A percentile compares a stretch with the other conserved stretches of the same genome.
These are phyloP conservation scores for Oegoconia quadripuncta DNA, from an alignment of 2,888 invertebrate genomes.

Conservation along the genomic window DNA sequence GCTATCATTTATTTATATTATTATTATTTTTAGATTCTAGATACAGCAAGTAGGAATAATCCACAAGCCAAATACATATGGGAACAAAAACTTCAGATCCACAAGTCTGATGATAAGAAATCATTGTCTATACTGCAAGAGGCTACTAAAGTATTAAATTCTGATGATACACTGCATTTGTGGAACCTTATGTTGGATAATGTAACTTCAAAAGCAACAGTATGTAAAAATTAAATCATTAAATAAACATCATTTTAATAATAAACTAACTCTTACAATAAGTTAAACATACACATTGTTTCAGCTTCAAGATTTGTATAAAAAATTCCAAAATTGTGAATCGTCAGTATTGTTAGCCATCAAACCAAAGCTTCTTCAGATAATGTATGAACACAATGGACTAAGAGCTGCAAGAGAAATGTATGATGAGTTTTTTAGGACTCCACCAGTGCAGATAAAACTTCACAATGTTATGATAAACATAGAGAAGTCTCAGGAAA, in stretches of 20 bases:
- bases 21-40: slow-evolving; percentile 54
- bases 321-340: slow-evolving; percentile 68
- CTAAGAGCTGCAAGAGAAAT: slow-evolving; percentile 79
- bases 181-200: slow-evolving; percentile 59
- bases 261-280: slow-evolving; percentile 1
- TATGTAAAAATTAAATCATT: slow-evolving; percentile 39
- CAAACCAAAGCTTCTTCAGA: slow-evolving; percentile 81
- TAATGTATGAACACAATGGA: slow-evolving; percentile 69
- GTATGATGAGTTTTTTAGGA: slow-evolving; percentile 79
- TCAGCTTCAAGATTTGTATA: slow-evolving; percentile 56
- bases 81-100: slow-evolving; percentile 54
- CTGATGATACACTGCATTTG: slow-evolving; percentile 46
- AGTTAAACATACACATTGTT: too few species aligned
- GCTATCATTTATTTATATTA: too few species aligned
- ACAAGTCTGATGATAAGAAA: slow-evolving; percentile 54
- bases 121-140: slow-evolving; percentile 49
- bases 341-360: slow-evolving; percentile 68
- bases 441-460: slow-evolving; percentile 80
- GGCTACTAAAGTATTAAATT: slow-evolving; percentile 48
- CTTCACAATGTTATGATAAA: slow-evolving; percentile 82
- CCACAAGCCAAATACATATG: slow-evolving; percentile 47
- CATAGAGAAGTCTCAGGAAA: slow-evolving; percentile 68
- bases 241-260: not conserved
- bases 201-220: slow-evolving; percentile 45
- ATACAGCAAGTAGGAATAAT: slow-evolving; percentile 44